These are phyloP conservation scores for Peromyscus attwateri DNA, from an alignment of 2,797 vertebrate species.

Conservation along the genomic window DNA sequence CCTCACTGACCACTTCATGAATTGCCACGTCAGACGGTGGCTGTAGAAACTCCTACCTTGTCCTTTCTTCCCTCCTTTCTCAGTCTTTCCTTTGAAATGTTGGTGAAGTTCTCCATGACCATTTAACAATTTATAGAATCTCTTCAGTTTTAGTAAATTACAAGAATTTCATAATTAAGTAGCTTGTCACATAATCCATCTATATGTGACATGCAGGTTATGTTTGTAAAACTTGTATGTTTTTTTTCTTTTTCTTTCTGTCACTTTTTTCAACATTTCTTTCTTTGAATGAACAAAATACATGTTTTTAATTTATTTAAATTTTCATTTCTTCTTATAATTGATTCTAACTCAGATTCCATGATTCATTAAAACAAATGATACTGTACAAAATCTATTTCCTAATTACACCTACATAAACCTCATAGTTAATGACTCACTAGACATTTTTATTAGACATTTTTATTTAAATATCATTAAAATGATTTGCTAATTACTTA, in stretches of 20 bases:
- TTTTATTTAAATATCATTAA: constrained; percentile 26
- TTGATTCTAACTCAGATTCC: background rate
- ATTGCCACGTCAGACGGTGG: fast-evolving
- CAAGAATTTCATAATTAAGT: background rate
- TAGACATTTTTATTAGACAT: background rate
- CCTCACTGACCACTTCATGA: background rate
- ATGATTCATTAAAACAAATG: background rate
- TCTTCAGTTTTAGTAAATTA: background rate
- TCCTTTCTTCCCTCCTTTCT: background rate
- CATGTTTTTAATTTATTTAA: background rate
- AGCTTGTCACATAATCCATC: background rate
- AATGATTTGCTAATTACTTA: background rate
- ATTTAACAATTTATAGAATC: background rate
- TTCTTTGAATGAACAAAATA: too few relatives aligned
- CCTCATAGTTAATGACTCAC: background rate
- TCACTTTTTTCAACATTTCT: too few relatives aligned
- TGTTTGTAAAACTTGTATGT: background rate
- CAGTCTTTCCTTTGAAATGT: background rate
- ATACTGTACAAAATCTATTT: background rate
- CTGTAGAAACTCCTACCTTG: fast-evolving
- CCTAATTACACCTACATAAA: background rate
- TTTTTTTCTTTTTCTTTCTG: too few relatives aligned
- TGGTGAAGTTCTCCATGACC: fast-evolving
- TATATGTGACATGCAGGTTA: background rate
- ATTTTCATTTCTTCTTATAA: background rate